phyloP scores from a whole-genome alignment of 2,888 invertebrate species.

The Callyntrura sp. region DNA sequence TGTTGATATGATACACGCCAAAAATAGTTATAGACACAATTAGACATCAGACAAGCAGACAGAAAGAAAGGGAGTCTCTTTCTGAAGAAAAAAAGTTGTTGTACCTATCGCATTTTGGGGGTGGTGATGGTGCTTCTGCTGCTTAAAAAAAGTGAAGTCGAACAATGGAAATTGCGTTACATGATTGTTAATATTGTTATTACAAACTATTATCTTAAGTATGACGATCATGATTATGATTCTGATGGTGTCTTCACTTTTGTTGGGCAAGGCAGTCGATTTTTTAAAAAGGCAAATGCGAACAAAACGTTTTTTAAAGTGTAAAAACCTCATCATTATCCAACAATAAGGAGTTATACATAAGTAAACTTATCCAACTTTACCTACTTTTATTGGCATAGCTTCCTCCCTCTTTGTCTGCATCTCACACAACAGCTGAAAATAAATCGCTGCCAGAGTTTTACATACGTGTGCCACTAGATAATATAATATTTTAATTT shows the following conservation, averaged over 20 bases:
- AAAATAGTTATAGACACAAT: conserved; percentile 6
- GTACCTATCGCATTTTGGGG: no score
- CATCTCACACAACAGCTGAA: neutral
- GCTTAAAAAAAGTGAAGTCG: neutral
- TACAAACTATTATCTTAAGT: no score
- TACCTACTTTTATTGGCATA: conserved; percentile 23
- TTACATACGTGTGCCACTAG: no score
- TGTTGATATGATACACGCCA: neutral
- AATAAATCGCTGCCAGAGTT: no score
- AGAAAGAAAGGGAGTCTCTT: conserved; percentile 7
- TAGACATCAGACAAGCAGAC: neutral
- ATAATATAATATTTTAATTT: no score
- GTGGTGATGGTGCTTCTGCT: neutral
- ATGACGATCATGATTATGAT: neutral
- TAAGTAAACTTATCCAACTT: neutral
- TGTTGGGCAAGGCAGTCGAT: neutral
- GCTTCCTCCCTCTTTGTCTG: conserved; percentile 15
- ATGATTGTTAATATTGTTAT: neutral
- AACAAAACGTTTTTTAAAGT: conserved; percentile 34
- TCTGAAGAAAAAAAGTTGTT: neutral
- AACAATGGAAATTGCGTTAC: neutral
- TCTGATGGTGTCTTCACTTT: conserved; percentile 7
- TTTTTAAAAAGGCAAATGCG: conserved; percentile 5
- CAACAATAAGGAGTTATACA: neutral
- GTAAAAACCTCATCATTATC: conserved; percentile 17